A percentile compares a stretch with the other conserved stretches of the same genome.
These are phyloP conservation scores for Perithous albicinctus DNA, from an alignment of 2,888 invertebrate genomes.

Conservation along the genomic window DNA sequence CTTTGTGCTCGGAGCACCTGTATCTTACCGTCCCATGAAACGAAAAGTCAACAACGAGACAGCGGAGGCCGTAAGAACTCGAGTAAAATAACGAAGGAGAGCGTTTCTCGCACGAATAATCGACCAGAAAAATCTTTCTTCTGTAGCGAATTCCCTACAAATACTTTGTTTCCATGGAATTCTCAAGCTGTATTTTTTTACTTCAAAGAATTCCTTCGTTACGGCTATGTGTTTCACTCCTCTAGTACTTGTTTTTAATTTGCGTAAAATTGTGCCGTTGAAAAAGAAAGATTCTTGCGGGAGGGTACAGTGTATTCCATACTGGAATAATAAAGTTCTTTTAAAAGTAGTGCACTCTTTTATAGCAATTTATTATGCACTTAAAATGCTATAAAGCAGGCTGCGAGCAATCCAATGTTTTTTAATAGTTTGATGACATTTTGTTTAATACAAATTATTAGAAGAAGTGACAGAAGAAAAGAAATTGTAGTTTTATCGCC, in stretches of 20 bases:
- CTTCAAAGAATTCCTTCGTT: not conserved
- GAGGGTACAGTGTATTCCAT: not conserved
- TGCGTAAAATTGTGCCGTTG: not conserved
- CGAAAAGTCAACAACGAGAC: conserved; percentile 44
- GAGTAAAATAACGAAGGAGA: conserved; percentile 28
- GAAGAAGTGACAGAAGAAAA: not conserved
- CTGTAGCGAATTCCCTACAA: not conserved
- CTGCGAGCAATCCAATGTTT: too few relatives aligned
- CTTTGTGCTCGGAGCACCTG: conserved; percentile 25
- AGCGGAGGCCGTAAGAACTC: conserved; percentile 6
- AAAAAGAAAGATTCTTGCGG: not conserved
- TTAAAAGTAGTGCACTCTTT: not conserved
- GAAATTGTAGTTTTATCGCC: too few relatives aligned
- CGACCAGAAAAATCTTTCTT: conserved; percentile 13
- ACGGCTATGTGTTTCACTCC: not conserved
- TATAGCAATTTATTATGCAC: not conserved
- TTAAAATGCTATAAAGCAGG: not conserved
- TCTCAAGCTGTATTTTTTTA: conserved; percentile 15
- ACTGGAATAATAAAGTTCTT: not conserved
- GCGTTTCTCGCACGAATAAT: conserved; percentile 18
- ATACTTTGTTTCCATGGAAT: not conserved
- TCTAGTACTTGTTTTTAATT: not conserved
- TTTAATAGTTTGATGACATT: too few relatives aligned
- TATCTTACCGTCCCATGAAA: conserved; percentile 17
- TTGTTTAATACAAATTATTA: too few relatives aligned